Base-by-base conservation (phyloP, 2,113 vertebrate genomes). In the Hemiscyllium ocellatum region DNA sequence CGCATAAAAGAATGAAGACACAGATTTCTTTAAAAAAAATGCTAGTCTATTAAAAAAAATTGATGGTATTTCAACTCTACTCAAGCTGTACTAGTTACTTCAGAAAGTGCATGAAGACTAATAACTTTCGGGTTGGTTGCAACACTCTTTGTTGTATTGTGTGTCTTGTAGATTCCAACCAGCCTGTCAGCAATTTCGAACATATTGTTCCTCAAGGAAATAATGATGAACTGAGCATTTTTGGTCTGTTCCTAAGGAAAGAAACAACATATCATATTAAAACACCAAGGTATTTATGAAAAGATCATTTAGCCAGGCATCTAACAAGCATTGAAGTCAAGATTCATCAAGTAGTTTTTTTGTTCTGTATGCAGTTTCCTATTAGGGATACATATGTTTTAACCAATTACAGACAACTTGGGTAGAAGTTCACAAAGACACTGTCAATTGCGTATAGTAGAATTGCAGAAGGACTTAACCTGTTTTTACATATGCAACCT, bases 181-280 rank as follows among this genome's bases (percentile, higher is more conserved):
- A 99, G 97, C 68, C 99, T 98, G 96, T 99, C 99, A 0, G 99
- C 98, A 0, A 99, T 99, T 97, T 99, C 99, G 95, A 99, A 99
- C 99, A 99, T 99, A 97, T 99, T 99, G 98, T 99, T 99, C 96
- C 99, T 98, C 97, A 99, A 97, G 47, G 99, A 99, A 97, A 99
- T 99, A 96, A 99, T 98, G 97, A 99, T 99, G 96, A 99, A 99
- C 96, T 99, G 99, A 93, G 99, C 99, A 0, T 99, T 99, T 97
- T 98, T 99, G 2, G 99, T 99, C 98, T 99, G 99, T 50, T 99
- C 99, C 99, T 99, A 98, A 20, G 97, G 96, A 87, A 95, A 95
- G 96, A 96, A 96, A 78, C 4, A 80, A 65, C 24, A 78, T 70
- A 33, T 12, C 19, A n/a, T 4, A 19, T 93, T n/a, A 93, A 95